These are phyloP conservation scores for Listronotus oregonensis DNA, from an alignment of 1,140 invertebrate genomes.

Conservation along the genomic window DNA sequence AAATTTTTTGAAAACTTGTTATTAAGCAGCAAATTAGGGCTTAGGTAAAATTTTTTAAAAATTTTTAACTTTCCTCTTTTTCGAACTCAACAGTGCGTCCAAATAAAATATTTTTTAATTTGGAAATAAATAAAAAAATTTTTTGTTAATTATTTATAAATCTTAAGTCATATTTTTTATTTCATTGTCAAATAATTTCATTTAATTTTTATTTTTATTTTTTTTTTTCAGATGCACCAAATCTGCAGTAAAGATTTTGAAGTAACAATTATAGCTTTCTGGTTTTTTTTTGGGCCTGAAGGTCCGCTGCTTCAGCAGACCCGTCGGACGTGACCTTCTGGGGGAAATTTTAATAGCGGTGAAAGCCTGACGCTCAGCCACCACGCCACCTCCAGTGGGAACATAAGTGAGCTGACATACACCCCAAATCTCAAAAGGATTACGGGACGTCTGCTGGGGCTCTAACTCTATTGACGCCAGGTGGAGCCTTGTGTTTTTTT, in stretches of 20 bases:
- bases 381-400: conserved; percentile 62
- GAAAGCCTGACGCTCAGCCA: conserved; percentile 80
- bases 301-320: conserved; percentile 81
- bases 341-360: conserved; percentile 86
- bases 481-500: conserved; percentile 84
- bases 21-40: too few species aligned
- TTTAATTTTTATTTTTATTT: too few species aligned
- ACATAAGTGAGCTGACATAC: conserved; percentile 78
- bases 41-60: too few species aligned
- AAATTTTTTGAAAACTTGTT: too few species aligned
- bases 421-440: conserved; percentile 80
- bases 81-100: too few species aligned
- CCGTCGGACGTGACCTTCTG: conserved; percentile 81
- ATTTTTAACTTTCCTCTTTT: too few species aligned
- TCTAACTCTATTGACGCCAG: conserved; percentile 81
- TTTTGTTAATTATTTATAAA: too few species aligned
- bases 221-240: conserved; percentile 72
- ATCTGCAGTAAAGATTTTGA: conserved; percentile 70
- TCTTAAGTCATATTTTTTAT: too few species aligned
- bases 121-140: too few species aligned
- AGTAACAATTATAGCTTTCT: conserved; percentile 76
- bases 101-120: too few species aligned
- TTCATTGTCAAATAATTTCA: too few species aligned
- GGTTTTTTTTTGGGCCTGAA: conserved; percentile 74
- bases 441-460: conserved; percentile 82